Conservation (phyloP, 2,113 vertebrate species). For the Globicephala melas region DNA sequence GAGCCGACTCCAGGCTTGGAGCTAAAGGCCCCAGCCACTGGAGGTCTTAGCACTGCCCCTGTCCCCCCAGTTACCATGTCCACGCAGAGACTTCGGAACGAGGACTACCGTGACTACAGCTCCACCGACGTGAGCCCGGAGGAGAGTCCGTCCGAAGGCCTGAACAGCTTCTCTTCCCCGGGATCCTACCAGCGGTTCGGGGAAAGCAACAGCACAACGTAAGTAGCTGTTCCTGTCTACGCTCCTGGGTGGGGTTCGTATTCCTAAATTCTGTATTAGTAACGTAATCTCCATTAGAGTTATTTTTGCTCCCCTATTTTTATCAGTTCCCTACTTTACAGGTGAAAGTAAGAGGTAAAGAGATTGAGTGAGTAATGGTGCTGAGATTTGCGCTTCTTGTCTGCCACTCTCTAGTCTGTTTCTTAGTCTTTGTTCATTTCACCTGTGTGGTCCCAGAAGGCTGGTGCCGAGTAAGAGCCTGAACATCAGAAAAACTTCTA, state of each 20-base stretch:
- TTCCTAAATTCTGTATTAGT: neutral
- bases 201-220: slow-evolving; percentile 82
- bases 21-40: slow-evolving; percentile 8
- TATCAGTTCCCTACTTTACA: neutral
- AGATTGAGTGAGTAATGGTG: neutral
- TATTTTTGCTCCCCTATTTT: neutral
- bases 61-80: slow-evolving; percentile 83
- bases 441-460: neutral
- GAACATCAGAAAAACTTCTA: neutral
- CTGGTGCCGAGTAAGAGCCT: neutral
- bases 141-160: slow-evolving; percentile 69
- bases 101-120: slow-evolving; percentile 86
- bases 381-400: neutral
- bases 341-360: neutral
- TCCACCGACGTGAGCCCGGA: slow-evolving; percentile 82
- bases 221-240: slow-evolving; percentile 60
- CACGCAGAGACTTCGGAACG: slow-evolving; percentile 81
- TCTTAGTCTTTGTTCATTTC: neutral
- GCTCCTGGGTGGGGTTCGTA: neutral
- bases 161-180: slow-evolving; percentile 50
- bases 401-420: neutral
- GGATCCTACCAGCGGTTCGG: slow-evolving; percentile 84
- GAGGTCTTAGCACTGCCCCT: slow-evolving; percentile 27
- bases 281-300: neutral
- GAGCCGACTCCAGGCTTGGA: slow-evolving; percentile 41